Base-by-base conservation (phyloP, 2,888 invertebrate genomes). In the Parnassius apollo region DNA sequence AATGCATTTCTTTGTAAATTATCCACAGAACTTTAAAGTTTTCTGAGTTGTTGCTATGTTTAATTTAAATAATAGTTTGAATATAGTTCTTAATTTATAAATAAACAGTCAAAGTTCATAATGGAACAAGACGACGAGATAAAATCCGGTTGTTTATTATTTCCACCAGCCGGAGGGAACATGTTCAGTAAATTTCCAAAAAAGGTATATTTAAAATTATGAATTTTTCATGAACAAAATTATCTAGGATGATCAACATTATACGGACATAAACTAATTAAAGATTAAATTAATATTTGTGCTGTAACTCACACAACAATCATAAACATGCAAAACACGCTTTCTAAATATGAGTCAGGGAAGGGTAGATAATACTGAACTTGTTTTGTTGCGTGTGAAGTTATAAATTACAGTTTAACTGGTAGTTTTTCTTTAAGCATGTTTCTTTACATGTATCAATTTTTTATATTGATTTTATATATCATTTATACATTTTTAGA, bases 61-160 rank as follows among this genome's bases (percentile, higher is more conserved):
- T 50, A 60, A 56, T 59, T 59, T 61, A 67, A 61, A 54, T 67
- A 62, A 57, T 51, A 52, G 68, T 67, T 69, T 65, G 62, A n/a
- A 62, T 25, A 57, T 52, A 59, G 44, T 45, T 46, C 42, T 2
- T 35, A 52, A 11, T 22, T 13, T 12, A 48, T 46, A 45, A 52
- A 49, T 59, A 49, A 35, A 54, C 11, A 55, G 42, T 22, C 2
- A 42, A 51, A 58, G 49, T 42, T 56, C 61, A 71, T 59, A 70
- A 96, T 96, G 96, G 95, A 95, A 83, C 93, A 93, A 81, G 95
- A 96, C 91, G 94, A 95, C 84, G 94, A 95, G 81, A 92, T 96
- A 75, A 93, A 95, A 80, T 94, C 94, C 82, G 97, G 97, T 81
- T 94, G 93, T 91, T 93, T 97, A 77, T 93, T 95, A 81, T 93